These are phyloP conservation scores for Ashinkailepas kermadecensis DNA, from an alignment of 2,888 invertebrate species.

Conservation along the genomic window DNA sequence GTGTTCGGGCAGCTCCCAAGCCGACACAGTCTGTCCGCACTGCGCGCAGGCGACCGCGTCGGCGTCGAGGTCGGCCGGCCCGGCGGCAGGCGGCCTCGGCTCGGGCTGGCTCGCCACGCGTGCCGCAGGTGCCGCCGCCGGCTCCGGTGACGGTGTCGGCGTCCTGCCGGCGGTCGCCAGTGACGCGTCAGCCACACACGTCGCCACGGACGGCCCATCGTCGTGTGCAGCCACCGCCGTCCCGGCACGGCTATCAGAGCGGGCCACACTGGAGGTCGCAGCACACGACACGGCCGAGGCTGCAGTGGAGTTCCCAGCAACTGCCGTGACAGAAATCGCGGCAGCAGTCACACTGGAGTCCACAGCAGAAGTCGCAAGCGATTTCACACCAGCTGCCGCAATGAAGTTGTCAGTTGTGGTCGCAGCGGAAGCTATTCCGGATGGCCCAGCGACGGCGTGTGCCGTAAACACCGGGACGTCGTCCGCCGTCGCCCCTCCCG, in stretches of 20 bases:
- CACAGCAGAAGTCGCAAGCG: no score
- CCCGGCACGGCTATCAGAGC: no score
- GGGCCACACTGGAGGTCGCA: no score
- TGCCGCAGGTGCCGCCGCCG: background rate
- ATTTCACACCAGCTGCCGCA: no score
- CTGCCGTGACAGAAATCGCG: no score
- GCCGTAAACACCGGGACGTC: background rate
- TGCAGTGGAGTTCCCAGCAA: no score
- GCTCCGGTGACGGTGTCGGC: background rate
- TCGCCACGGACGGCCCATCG: no score
- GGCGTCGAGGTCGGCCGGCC: slow-evolving; percentile 37
- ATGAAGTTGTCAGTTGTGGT: background rate
- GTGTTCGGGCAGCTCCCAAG: slow-evolving; percentile 62
- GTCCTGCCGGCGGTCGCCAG: background rate
- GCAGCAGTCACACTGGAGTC: no score
- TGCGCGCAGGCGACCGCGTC: slow-evolving; percentile 54
- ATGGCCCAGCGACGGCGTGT: background rate
- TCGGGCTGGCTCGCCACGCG: background rate
- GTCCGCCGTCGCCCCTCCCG: background rate
- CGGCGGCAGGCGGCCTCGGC: background rate
- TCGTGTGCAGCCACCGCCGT: no score
- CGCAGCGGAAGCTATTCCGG: background rate
- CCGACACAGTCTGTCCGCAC: slow-evolving; percentile 57
- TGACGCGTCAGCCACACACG: background rate
- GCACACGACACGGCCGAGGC: no score